Evolutionary conservation across 2,797 vertebrate species (phyloP), one percentile per base, ranked within the genome.

Genomic region (Fringilla coelebs): DNA sequence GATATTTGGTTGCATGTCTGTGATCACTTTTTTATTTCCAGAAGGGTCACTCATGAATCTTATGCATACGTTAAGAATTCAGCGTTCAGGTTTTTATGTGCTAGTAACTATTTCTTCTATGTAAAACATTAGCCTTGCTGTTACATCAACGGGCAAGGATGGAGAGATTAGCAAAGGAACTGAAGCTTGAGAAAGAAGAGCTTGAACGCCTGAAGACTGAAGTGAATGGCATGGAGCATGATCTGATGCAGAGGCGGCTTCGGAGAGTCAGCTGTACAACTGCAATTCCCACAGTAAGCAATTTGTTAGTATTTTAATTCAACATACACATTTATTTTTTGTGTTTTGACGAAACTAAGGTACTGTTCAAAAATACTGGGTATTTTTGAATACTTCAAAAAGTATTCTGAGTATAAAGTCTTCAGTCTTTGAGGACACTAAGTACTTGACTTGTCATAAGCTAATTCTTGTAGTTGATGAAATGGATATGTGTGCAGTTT

Each of bases 111-210:
- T 95, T 96, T 96, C 22, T 96, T 96, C 63, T 60, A 5, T 96
- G 34, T 90, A 55, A 87, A 91, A 90, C 57, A 73, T n/a, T 96
- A 99, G 99, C 99, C 91, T 99, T 99, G 96, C 98, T 99, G 96
- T 98, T 99, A 93, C 99, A 99, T 98, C 99, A 99, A 83, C 98
- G 99, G 83, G 99, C 99, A 90, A 98, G 99, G 96, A 99, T 99
- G 99, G 99, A 99, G 98, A 98, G 99, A 87, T 98, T 99, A 95
- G 96, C 98, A 97, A 99, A 99, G 97, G 99, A 99, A 40, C 97
- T 99, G 96, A 98, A 98, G 97, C 92, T 98, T 94, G 99, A 99
- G 97, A 98, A 98, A 87, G 98, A 99, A 95, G 99, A 99, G 92
- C 98, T 99, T 26, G 99, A 99, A 76, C 98, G 98, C 46, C 96